Evolutionary conservation across 1,140 invertebrate genomes (phyloP).

Genomic region (Drosophila pandora): DNA sequence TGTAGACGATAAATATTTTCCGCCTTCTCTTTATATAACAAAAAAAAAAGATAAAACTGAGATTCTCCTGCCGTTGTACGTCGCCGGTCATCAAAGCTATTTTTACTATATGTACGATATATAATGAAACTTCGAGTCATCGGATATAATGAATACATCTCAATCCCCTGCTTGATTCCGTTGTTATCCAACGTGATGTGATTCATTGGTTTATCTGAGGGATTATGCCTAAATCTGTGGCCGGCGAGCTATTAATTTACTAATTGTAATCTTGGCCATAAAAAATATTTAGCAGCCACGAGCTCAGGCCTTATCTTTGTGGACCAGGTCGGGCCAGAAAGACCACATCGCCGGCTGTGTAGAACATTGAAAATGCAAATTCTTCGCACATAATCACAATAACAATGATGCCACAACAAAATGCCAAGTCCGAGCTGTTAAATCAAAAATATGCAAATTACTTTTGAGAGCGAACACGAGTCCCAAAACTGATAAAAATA

Average conservation of each 20-base stretch:
- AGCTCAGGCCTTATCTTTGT: not conserved
- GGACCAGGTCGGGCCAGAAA: constrained; percentile 7
- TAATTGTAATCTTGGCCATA: constrained; percentile 62
- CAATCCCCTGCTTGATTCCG: constrained; percentile 17
- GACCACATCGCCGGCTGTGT: constrained; percentile 31
- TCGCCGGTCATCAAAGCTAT: constrained; percentile 33
- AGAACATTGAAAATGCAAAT: constrained; percentile 73
- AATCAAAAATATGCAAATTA: constrained; percentile 82
- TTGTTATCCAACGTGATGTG: constrained; percentile 46
- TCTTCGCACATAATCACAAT: constrained; percentile 67
- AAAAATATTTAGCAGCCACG: constrained; percentile 36
- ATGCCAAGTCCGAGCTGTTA: constrained; percentile 70
- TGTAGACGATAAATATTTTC: constrained; percentile 45
- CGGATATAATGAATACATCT: constrained; percentile 67
- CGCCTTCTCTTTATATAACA: constrained; percentile 36
- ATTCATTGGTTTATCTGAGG: constrained; percentile 54
- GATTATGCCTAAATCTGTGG: constrained; percentile 54
- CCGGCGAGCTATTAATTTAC: constrained; percentile 48
- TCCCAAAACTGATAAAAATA: constrained; percentile 8
- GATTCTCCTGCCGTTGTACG: constrained; percentile 13
- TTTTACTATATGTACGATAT: constrained; percentile 16
- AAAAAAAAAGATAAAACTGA: not conserved
- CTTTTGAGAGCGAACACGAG: constrained; percentile 50
- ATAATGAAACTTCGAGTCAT: constrained; percentile 68
- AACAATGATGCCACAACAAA: constrained; percentile 58